Conservation (phyloP, 2,113 vertebrate species). For the Lepisosteus osseus region DNA sequence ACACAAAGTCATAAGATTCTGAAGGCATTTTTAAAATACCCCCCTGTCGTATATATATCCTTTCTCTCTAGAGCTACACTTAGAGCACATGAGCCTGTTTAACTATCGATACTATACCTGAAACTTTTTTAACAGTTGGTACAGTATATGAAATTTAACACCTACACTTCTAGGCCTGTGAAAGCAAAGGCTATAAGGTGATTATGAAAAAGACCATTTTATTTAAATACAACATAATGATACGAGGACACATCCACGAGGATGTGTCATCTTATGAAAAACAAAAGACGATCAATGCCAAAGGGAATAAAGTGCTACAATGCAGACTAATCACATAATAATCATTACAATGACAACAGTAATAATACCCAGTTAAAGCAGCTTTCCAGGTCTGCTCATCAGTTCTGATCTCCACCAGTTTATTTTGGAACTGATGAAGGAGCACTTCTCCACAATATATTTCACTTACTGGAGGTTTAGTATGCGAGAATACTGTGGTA, state of each 20-base stretch:
- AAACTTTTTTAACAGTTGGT: no score
- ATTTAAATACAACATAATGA: conserved; percentile 20
- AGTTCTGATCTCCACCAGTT: no score
- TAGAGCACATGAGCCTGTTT: no score
- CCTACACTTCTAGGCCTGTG: conserved; percentile 57
- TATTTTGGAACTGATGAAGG: no score
- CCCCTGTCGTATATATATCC: background rate
- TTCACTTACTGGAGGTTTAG: no score
- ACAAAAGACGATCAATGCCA: conserved; percentile 26
- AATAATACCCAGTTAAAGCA: background rate
- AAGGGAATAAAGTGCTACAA: conserved; percentile 57
- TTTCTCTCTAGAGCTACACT: background rate
- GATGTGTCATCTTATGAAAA: background rate
- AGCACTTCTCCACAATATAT: no score
- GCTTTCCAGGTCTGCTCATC: no score
- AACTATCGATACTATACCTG: no score
- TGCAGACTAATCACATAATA: conserved; percentile 34
- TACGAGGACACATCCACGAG: conserved; percentile 14
- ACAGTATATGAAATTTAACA: conserved; percentile 17
- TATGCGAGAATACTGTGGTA: no score
- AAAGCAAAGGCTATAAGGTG: conserved; percentile 58
- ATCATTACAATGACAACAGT: background rate
- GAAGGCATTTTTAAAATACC: background rate
- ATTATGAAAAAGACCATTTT: conserved; percentile 30
- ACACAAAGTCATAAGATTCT: background rate